A percentile compares a stretch with the other conserved stretches of the same genome.
Conservation (phyloP, 1,140 invertebrate species). For the Notospermus geniculatus region DNA sequence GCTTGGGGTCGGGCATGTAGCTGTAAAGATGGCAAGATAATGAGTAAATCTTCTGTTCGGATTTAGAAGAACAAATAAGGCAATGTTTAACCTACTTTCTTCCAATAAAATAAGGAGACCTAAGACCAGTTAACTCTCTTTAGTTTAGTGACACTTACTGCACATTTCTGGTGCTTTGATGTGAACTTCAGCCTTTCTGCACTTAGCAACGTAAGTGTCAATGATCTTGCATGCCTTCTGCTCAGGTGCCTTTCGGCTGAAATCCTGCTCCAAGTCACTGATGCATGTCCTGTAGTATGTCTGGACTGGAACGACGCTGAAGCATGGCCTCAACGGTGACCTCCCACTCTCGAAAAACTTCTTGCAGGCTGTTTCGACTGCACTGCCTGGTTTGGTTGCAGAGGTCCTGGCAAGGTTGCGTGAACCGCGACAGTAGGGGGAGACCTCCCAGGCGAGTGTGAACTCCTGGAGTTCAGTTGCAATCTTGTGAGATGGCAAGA, state of each 20-base stretch:
- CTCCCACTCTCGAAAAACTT: no score
- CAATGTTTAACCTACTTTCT: no score
- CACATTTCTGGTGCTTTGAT: slow-evolving; percentile 76
- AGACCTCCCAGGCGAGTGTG: slow-evolving; percentile 57
- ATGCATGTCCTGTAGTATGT: slow-evolving; percentile 52
- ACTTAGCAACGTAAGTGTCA: slow-evolving; percentile 73
- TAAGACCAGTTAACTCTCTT: no score
- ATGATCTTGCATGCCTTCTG: slow-evolving; percentile 58
- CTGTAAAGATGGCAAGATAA: no score
- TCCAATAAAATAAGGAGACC: no score
- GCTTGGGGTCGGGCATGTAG: no score
- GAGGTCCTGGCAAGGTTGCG: slow-evolving; percentile 20
- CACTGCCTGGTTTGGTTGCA: slow-evolving; percentile 24
- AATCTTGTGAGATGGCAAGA: slow-evolving; percentile 57
- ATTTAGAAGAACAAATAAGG: no score
- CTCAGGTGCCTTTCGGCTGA: slow-evolving; percentile 24
- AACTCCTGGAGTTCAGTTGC: slow-evolving; percentile 54
- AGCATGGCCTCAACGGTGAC: slow-evolving; percentile 40
- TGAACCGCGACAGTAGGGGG: slow-evolving; percentile 20
- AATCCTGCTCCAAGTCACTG: slow-evolving; percentile 41
- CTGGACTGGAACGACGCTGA: slow-evolving; percentile 38
- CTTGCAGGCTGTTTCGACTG: slow-evolving; percentile 31
- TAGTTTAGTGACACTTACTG: no score
- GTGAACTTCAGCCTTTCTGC: slow-evolving; percentile 69
- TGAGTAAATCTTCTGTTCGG: no score